Base-by-base conservation (phyloP, 2,113 vertebrate genomes). In the Spizaetus ornatus region DNA sequence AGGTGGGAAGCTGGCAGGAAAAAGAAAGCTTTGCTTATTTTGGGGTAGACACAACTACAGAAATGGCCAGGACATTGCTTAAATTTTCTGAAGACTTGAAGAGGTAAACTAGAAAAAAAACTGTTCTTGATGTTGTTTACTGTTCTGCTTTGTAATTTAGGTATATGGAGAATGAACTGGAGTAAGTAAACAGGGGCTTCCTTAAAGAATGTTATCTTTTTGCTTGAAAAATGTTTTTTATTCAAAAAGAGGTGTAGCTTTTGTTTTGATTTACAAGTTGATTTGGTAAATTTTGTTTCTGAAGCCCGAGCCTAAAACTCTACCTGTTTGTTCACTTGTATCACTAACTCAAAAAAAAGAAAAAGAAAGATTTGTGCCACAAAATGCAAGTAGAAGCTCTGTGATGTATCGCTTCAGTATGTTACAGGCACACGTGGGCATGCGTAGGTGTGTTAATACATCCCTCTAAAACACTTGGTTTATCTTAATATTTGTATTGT, bases 1-100 rank as follows among this genome's bases (percentile, higher is more conserved):
- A 96, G 95, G 94, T 95, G 95, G 97, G 88, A 97, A 97, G 91
- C 93, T 65, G 69, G 98, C 98, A 98, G 98, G 98, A 98, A 98
- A 98, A 95, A 97, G 96, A 97, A 96, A 91, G 52, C 91, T 79
- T 76, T 90, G 63, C 96, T 96, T 96, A 55, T 95, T 95, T 97
- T 93, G 86, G 94, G 92, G 69, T 95, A 61, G 61, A 91, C 94
- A 93, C 91, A 90, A 94, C 93, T 85, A n/a, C 72, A 90, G 96
- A 95, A 96, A 94, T 59, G 92, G 82, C 63, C 81, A 84, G 48
- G 45, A 82, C 70, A 78, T 88, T 88, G 50, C 78, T 92, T 85
- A 91, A 66, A 36, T 83, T 80, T 96, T 87, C 82, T 94, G 90
- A 85, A 97, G 97, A 96, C 90, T 85, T 65, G 82, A 94, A 92